Conservation (phyloP, 1,140 invertebrate genomes). For the Bemisia tabaci region DNA sequence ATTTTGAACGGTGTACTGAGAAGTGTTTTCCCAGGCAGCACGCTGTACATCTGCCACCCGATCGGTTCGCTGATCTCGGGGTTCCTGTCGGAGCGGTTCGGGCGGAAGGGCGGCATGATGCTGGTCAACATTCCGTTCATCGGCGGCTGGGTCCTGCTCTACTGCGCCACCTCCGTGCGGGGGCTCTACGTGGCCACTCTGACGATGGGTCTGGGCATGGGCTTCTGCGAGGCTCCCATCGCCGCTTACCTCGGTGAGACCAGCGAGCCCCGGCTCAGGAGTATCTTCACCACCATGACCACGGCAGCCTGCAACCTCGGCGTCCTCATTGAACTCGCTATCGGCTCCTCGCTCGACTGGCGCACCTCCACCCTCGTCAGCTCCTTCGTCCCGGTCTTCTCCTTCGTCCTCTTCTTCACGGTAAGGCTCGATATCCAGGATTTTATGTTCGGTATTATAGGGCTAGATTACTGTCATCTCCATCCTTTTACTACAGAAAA, state of each 20-base stretch:
- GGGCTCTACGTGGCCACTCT: slow-evolving; percentile 15
- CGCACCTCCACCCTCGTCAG: too few relatives aligned
- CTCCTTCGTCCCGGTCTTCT: too few relatives aligned
- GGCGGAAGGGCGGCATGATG: slow-evolving; percentile 19
- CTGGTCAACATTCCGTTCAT: slow-evolving; percentile 20
- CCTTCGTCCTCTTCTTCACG: too few relatives aligned
- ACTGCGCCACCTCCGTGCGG: slow-evolving; percentile 10
- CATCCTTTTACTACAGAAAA: too few relatives aligned
- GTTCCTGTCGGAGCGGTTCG: slow-evolving; percentile 9
- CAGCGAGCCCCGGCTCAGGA: slow-evolving; percentile 26
- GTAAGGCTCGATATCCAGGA: too few relatives aligned
- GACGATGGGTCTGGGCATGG: slow-evolving; percentile 29
- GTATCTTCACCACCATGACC: too few relatives aligned
- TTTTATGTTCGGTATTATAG: too few relatives aligned
- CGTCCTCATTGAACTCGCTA: too few relatives aligned
- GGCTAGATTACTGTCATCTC: too few relatives aligned
- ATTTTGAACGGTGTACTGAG: too few relatives aligned
- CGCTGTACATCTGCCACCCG: slow-evolving; percentile 14
- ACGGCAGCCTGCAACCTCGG: too few relatives aligned
- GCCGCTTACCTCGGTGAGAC: slow-evolving; percentile 38
- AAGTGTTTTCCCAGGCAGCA: slow-evolving; percentile 19
- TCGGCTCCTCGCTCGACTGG: too few relatives aligned
- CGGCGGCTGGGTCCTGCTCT: slow-evolving; percentile 15
- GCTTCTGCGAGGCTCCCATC: slow-evolving; percentile 35
- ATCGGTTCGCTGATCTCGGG: slow-evolving; percentile 16